Conservation (phyloP, 2,797 vertebrate genomes). For the Tympanoctomys barrerae region DNA sequence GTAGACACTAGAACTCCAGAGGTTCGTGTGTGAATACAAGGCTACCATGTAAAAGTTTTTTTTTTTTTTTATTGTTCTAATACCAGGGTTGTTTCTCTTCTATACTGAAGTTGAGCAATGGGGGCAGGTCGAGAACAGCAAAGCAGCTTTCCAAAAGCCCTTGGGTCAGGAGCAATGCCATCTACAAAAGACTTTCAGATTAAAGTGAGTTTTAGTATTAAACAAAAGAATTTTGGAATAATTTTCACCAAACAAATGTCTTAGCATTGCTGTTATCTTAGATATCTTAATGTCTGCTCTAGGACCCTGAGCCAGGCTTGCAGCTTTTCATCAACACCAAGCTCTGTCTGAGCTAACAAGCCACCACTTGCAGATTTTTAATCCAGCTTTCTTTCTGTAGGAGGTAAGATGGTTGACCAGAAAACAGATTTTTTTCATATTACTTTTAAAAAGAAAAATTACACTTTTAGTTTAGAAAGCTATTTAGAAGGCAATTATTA, state of each 20-base stretch:
- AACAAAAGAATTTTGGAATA: constrained; percentile 6
- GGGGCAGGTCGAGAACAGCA: neutral
- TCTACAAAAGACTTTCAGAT: neutral
- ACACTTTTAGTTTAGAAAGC: neutral
- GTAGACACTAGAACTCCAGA: neutral
- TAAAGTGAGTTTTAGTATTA: neutral
- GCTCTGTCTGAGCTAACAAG: too few relatives aligned
- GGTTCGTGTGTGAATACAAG: neutral
- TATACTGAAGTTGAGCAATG: neutral
- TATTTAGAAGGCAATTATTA: neutral
- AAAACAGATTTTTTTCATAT: neutral
- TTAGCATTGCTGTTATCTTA: neutral
- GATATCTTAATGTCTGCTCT: neutral
- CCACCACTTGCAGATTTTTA: neutral
- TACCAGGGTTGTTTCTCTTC: neutral
- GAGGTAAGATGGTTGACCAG: neutral
- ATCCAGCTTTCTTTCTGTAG: neutral
- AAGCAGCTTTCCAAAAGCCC: neutral
- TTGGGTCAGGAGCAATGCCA: neutral
- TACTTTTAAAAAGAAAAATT: constrained; percentile 8
- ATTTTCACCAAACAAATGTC: neutral
- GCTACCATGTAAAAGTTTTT: neutral
- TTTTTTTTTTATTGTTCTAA: neutral
- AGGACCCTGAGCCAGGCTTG: neutral
- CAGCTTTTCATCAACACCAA: neutral